These are phyloP conservation scores for Paratilapia polleni DNA, from an alignment of 2,113 vertebrate genomes.

Conservation along the genomic window DNA sequence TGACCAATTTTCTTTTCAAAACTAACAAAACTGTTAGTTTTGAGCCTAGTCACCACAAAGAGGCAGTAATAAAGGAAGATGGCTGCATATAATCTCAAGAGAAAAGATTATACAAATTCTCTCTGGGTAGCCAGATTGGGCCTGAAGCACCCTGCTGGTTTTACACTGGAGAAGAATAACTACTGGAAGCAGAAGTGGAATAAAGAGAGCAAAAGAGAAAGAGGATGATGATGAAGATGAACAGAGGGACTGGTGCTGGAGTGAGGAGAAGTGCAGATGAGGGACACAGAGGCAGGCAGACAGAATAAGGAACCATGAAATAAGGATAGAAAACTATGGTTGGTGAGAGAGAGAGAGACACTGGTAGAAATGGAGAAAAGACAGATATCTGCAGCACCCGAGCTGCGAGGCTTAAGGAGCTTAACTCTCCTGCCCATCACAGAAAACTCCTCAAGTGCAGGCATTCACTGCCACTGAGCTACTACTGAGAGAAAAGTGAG, in stretches of 20 bases:
- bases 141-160: conserved; percentile 41
- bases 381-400: conserved; percentile 72
- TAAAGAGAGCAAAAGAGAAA: conserved; percentile 16
- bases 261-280: conserved; percentile 31
- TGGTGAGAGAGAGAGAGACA: conserved; percentile 41
- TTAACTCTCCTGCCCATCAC: conserved; percentile 68
- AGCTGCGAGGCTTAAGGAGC: conserved; percentile 73
- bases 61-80: conserved; percentile 21
- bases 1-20: conserved; percentile 53
- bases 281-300: conserved; percentile 39
- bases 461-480: conserved; percentile 58
- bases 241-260: conserved; percentile 20
- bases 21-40: conserved; percentile 49
- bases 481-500: conserved; percentile 50
- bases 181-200: conserved; percentile 30
- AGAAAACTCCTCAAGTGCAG: conserved; percentile 68
- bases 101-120: conserved; percentile 59
- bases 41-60: conserved; percentile 44
- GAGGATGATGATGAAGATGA: conserved; percentile 43
- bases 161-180: conserved; percentile 28
- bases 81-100: conserved; percentile 36
- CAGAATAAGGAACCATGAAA: conserved; percentile 59
- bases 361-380: conserved; percentile 56
- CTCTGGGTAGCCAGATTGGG: conserved; percentile 22
- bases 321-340: conserved; percentile 52